These are phyloP conservation scores for Ectemnius lituratus DNA, from an alignment of 2,888 invertebrate species.

Conservation along the genomic window DNA sequence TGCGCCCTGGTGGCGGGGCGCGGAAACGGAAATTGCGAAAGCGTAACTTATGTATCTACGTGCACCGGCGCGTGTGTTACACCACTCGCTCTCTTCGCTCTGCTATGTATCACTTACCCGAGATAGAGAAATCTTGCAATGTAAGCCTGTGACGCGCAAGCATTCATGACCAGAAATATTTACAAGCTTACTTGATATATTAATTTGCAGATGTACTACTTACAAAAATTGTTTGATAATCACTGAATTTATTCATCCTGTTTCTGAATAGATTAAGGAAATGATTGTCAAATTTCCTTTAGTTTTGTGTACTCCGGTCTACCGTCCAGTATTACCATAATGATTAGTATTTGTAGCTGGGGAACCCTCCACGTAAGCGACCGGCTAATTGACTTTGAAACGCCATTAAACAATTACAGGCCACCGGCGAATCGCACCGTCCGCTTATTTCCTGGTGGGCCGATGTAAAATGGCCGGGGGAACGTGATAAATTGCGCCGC, in stretches of 20 bases:
- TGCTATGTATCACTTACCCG: conserved; percentile 29
- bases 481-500: conserved; percentile 21
- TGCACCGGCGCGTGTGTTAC: not conserved
- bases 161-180: too few relatives aligned
- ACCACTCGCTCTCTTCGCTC: not conserved
- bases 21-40: not conserved
- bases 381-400: conserved; percentile 28
- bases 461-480: conserved; percentile 12
- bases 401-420: conserved; percentile 35
- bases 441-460: conserved; percentile 11
- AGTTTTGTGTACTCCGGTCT: too few relatives aligned
- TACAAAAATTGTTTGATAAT: too few relatives aligned
- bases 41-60: conserved; percentile 7
- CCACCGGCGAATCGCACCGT: conserved; percentile 12
- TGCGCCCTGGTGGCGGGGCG: not conserved
- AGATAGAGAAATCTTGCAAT: conserved; percentile 27
- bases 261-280: too few relatives aligned
- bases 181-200: too few relatives aligned
- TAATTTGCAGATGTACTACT: too few relatives aligned
- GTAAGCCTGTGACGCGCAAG: not conserved
- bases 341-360: conserved; percentile 16
- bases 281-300: too few relatives aligned
- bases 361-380: conserved; percentile 13
- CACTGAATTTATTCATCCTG: too few relatives aligned
- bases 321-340: not conserved